Evolutionary conservation across 2,113 vertebrate genomes (phyloP), one percentile per base, ranked within the genome.

Genomic region (Thomomys bottae): DNA sequence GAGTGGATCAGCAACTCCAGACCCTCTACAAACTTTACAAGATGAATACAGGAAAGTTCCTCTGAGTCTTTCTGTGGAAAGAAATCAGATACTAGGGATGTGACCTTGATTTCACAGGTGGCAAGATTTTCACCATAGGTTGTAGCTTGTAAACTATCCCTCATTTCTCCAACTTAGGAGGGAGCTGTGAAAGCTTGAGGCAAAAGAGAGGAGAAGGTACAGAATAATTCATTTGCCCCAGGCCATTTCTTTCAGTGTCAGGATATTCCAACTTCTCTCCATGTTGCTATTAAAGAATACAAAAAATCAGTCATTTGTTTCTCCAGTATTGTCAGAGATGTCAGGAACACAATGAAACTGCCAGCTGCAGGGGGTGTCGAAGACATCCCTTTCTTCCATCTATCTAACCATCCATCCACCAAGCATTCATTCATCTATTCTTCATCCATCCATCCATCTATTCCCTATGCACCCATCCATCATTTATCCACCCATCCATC

Each of bases 101-200:
- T 7, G 36, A 49, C 59, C 80, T 24, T 34, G 1, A 2, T 45
- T 57, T 79, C 81, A 70, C 76, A 84, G 66, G 72, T 73, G 91
- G 40, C 11, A 3, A 40, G 88, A 49, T 77, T 75, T 88, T 79
- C 91, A 23, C 80, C 63, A 24, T 17, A 0, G 26, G 30, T 6
- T 5, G 87, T 59, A 23, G 66, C 45, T n/a, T 80, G 68, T 40
- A 70, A 34, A 75, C 77, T 32, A 11, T 11, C 28, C 78, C 36
- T 45, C 30, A 4, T 72, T 84, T 80, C 57, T 93, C 30, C 49
- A 73, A 68, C 57, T 93, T 81, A 28, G 57, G 6, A 86, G 34
- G 78, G 83, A 85, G 57, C 86, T n/a, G 38, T 18, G 83, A 88
- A 67, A 64, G 71, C 79, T 36, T 6, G n/a, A 63, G 89, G 82